These are phyloP conservation scores for Anguilla anguilla DNA, from an alignment of 2,797 vertebrate species.

Conservation along the genomic window DNA sequence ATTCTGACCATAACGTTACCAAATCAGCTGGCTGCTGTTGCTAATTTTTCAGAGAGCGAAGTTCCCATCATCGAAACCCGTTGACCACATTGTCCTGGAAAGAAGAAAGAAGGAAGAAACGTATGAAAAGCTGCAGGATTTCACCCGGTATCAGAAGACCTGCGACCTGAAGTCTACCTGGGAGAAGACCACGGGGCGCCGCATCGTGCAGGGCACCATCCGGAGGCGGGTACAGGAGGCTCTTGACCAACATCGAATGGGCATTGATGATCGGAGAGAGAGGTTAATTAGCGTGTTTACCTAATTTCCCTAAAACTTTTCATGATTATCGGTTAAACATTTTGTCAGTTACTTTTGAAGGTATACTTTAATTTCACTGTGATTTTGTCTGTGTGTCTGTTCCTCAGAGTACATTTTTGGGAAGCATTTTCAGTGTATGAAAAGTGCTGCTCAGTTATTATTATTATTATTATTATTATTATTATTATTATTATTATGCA, in stretches of 20 bases:
- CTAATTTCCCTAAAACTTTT: not conserved
- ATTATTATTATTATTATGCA: not conserved
- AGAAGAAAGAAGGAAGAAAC: conserved; percentile 55
- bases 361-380: not conserved
- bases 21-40: not conserved
- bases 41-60: conserved; percentile 65
- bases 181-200: conserved; percentile 63
- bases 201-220: conserved; percentile 54
- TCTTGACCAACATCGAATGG: conserved; percentile 63
- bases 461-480: not conserved
- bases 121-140: conserved; percentile 55
- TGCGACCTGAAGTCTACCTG: conserved; percentile 59
- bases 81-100: conserved; percentile 53
- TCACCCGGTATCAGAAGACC: conserved; percentile 60
- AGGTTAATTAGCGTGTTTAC: conserved; percentile 69
- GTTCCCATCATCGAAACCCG: conserved; percentile 35
- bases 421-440: not conserved
- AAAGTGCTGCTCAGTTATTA: not conserved
- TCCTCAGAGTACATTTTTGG: not conserved
- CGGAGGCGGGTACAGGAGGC: conserved; percentile 61
- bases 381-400: too few species aligned
- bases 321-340: not conserved
- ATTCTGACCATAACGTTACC: not conserved
- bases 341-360: not conserved
- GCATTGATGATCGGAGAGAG: conserved; percentile 69